These are phyloP conservation scores for Agrilus planipennis DNA, from an alignment of 1,140 invertebrate genomes.

Conservation along the genomic window DNA sequence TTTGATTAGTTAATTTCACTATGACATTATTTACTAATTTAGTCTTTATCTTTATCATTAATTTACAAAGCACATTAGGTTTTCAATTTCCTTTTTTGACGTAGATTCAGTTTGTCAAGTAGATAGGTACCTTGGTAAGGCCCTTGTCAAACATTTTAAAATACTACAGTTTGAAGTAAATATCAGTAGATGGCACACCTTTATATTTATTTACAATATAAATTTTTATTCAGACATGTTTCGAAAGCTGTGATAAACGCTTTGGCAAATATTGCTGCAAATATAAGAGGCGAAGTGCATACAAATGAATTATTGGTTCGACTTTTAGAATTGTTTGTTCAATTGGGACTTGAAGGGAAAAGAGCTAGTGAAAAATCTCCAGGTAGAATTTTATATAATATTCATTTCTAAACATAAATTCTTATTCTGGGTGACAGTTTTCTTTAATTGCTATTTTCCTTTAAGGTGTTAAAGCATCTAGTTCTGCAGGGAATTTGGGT, in stretches of 20 bases:
- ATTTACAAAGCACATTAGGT: neutral
- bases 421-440: neutral
- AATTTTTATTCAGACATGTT: constrained; percentile 57
- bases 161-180: too few species aligned
- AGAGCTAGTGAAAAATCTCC: constrained; percentile 80
- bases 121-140: neutral
- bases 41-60: too few species aligned
- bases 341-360: constrained; percentile 92
- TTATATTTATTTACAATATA: too few species aligned
- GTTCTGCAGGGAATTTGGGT: constrained; percentile 91
- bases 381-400: constrained; percentile 16
- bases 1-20: too few species aligned
- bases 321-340: constrained; percentile 91
- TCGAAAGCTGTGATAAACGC: constrained; percentile 91
- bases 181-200: too few species aligned
- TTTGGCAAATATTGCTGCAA: constrained; percentile 85
- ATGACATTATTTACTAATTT: too few species aligned
- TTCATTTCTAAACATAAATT: neutral
- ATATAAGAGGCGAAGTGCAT: constrained; percentile 77
- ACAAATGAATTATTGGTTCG: constrained; percentile 79
- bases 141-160: neutral
- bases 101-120: neutral
- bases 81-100: neutral
- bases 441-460: neutral
- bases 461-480: constrained; percentile 60